A percentile compares a stretch with the other conserved stretches of the same genome.
Conservation (phyloP, 2,888 invertebrate species). For the Fragum fragum region DNA sequence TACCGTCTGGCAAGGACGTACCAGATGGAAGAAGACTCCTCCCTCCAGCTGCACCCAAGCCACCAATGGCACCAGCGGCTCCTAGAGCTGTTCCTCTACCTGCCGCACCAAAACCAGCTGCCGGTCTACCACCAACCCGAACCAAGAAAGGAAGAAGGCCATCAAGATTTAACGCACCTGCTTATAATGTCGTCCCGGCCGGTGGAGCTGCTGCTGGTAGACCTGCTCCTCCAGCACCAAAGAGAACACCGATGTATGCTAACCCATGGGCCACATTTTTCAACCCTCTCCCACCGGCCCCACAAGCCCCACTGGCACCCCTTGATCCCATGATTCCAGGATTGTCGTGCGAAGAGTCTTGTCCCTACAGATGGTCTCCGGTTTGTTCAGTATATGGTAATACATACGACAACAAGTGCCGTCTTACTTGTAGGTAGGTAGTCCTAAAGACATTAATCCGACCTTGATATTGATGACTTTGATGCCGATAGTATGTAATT, state of each 20-base stretch:
- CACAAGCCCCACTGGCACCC: constrained; percentile 23
- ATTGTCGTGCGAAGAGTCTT: constrained; percentile 20
- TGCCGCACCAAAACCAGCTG: neutral
- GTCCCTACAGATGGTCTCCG: constrained; percentile 21
- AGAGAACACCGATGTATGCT: neutral
- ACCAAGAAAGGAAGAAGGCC: constrained; percentile 26
- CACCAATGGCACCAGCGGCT: neutral
- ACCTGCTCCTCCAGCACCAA: neutral
- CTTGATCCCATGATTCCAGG: neutral
- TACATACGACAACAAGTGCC: constrained; percentile 52
- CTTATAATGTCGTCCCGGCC: neutral
- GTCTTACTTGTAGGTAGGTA: constrained; percentile 38
- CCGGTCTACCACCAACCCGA: constrained; percentile 10
- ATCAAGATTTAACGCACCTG: neutral
- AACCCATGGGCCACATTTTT: constrained; percentile 15
- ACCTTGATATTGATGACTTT: too few relatives aligned
- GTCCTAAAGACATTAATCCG: too few relatives aligned
- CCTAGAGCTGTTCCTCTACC: neutral
- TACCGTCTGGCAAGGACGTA: constrained; percentile 25
- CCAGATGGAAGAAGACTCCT: constrained; percentile 22
- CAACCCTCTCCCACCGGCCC: constrained; percentile 9
- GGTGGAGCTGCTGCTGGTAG: neutral
- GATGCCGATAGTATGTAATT: too few relatives aligned
- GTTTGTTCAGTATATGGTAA: constrained; percentile 45
- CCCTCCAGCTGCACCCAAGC: constrained; percentile 21